Percentiles rank a stretch among this genome's conserved stretches.
These are phyloP conservation scores for Pararge aegeria DNA, from an alignment of 1,140 invertebrate genomes.

Conservation along the genomic window DNA sequence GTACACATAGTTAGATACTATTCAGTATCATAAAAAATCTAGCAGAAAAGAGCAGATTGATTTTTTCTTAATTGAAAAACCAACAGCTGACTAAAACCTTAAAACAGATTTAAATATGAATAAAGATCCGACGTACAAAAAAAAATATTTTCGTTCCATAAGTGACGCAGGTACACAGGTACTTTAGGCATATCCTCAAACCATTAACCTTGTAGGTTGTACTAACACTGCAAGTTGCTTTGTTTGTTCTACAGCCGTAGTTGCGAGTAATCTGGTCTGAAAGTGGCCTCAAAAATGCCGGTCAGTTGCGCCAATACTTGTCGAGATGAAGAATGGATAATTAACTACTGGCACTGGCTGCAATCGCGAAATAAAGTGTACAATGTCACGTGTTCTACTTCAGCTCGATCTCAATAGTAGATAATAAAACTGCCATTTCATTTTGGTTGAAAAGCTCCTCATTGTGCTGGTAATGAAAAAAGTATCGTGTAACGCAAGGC, in stretches of 20 bases:
- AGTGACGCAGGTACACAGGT: too few relatives aligned
- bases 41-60: too few relatives aligned
- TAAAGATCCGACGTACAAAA: too few relatives aligned
- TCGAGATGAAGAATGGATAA: slow-evolving; percentile 36
- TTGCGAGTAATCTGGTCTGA: background rate
- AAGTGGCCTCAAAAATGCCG: slow-evolving; percentile 21
- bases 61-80: too few relatives aligned
- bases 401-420: slow-evolving; percentile 4
- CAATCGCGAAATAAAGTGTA: slow-evolving; percentile 16
- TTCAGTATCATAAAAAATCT: too few relatives aligned
- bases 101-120: too few relatives aligned
- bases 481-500: too few relatives aligned
- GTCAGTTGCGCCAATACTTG: slow-evolving; percentile 25
- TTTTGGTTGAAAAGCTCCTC: too few relatives aligned
- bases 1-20: too few relatives aligned
- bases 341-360: slow-evolving; percentile 23
- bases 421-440: slow-evolving; percentile 29
- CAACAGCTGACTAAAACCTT: too few relatives aligned
- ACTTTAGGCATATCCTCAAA: background rate
- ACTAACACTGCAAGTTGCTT: background rate
- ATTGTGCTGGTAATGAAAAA: too few relatives aligned
- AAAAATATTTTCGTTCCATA: too few relatives aligned
- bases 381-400: slow-evolving; percentile 24
- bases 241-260: background rate
- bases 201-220: background rate